A percentile compares a stretch with the other conserved stretches of the same genome.
Evolutionary conservation across 2,888 invertebrate species (phyloP).

Genomic region (Corbicula japonica): DNA sequence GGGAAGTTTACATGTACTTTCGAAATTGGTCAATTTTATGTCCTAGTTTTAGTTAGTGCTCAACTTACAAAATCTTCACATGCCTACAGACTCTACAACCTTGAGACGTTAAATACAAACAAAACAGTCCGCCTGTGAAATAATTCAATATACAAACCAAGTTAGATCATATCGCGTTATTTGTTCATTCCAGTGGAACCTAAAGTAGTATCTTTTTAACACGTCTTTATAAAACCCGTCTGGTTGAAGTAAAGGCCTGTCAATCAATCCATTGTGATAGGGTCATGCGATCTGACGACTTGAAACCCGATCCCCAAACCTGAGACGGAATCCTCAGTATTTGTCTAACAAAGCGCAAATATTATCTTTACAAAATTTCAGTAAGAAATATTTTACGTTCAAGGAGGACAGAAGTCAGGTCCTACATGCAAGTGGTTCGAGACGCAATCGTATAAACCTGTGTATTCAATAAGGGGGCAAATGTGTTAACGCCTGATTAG

Average conservation of each 20-base stretch:
- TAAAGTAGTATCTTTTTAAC: constrained; percentile 49
- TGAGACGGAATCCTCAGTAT: constrained; percentile 48
- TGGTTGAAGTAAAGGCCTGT: constrained; percentile 32
- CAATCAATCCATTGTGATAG: constrained; percentile 49
- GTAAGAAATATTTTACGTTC: constrained; percentile 38
- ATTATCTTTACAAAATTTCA: constrained; percentile 56
- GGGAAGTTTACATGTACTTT: too few species aligned
- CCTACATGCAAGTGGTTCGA: constrained; percentile 15
- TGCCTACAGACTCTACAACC: too few species aligned
- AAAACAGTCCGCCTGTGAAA: constrained; percentile 31
- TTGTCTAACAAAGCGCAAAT: constrained; percentile 56
- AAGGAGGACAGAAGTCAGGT: constrained; percentile 16
- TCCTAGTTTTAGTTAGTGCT: too few species aligned
- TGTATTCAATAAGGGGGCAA: constrained; percentile 40
- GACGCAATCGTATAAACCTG: constrained; percentile 17
- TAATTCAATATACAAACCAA: constrained; percentile 43
- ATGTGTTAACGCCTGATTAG: constrained; percentile 48
- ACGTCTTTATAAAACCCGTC: constrained; percentile 45
- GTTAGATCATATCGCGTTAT: constrained; percentile 32
- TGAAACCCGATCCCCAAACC: constrained; percentile 41
- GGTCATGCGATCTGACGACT: constrained; percentile 26
- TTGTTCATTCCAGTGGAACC: constrained; percentile 20
- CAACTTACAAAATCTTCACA: too few species aligned
- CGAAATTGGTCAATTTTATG: too few species aligned
- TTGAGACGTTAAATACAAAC: constrained; percentile 8